Evolutionary conservation across 2,797 vertebrate genomes (phyloP).

Genomic region (Smutsia gigantea): DNA sequence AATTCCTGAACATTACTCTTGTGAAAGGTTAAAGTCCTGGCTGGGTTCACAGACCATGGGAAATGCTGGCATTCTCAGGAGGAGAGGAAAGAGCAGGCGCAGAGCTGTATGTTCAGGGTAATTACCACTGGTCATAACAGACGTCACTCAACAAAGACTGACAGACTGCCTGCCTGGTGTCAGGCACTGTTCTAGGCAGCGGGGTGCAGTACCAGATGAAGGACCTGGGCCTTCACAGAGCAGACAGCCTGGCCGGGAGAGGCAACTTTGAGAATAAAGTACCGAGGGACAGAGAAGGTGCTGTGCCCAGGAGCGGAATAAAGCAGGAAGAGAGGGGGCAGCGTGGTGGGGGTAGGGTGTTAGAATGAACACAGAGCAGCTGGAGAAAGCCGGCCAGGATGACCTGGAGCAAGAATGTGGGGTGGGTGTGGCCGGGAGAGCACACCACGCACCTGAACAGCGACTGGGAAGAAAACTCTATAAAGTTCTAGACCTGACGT

Average conservation of each 20-base stretch:
- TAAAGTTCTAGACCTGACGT: background rate
- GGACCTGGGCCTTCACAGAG: background rate
- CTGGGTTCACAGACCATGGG: background rate
- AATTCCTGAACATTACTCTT: background rate
- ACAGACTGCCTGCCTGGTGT: rapidly evolving
- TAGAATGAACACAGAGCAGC: rapidly evolving
- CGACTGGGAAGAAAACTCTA: background rate
- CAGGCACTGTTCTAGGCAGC: rapidly evolving
- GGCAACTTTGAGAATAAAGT: background rate
- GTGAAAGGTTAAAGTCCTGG: background rate
- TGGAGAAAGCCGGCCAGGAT: background rate
- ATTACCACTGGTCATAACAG: background rate
- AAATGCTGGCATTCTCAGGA: too few relatives aligned
- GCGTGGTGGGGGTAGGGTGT: rapidly evolving
- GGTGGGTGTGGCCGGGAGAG: background rate
- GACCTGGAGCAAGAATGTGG: background rate
- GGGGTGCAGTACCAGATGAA: background rate
- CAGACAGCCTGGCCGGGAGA: background rate
- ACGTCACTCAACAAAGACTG: rapidly evolving
- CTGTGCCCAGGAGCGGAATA: background rate
- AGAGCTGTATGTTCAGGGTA: rapidly evolving
- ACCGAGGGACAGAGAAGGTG: background rate
- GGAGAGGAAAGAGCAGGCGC: background rate
- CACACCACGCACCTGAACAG: rapidly evolving
- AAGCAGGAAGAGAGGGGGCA: background rate